phyloP scores from a whole-genome alignment of 2,113 vertebrate genomes.

The Mixornis gularis region DNA sequence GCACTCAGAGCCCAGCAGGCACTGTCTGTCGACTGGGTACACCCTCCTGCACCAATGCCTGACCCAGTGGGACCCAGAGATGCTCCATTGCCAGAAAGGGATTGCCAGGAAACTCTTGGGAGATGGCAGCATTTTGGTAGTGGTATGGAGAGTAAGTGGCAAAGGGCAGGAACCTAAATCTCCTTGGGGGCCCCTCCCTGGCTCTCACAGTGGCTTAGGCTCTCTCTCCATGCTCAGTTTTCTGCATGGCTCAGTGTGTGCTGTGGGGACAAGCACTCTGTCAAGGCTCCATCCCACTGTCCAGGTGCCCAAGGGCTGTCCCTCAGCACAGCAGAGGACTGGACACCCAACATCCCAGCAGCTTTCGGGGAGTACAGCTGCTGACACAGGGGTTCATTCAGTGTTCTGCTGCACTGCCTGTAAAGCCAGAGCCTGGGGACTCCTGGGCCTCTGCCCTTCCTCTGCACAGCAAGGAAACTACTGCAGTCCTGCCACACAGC shows the following conservation, averaged over 20 bases:
- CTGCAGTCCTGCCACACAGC: background rate
- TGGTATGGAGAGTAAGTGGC: background rate
- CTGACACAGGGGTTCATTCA: background rate
- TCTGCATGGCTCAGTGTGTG: background rate
- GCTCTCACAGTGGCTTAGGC: background rate
- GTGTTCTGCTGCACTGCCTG: background rate
- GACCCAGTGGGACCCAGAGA: background rate
- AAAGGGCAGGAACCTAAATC: background rate
- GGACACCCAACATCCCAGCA: background rate
- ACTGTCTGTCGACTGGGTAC: background rate
- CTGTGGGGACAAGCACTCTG: background rate
- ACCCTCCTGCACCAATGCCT: background rate
- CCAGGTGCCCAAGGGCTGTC: background rate
- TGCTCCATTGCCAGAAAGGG: fast-evolving
- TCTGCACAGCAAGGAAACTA: background rate
- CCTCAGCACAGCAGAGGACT: background rate
- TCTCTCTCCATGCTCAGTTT: background rate
- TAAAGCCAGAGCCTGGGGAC: no score
- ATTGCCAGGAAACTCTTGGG: background rate
- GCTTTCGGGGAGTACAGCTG: background rate
- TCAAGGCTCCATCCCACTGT: background rate
- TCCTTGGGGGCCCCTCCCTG: background rate
- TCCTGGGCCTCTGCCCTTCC: background rate
- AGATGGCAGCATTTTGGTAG: background rate
- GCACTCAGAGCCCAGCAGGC: background rate